Evolutionary conservation across 2,797 vertebrate species (phyloP), one percentile per base, ranked within the genome.

Genomic region (Luscinia megarhynchos): DNA sequence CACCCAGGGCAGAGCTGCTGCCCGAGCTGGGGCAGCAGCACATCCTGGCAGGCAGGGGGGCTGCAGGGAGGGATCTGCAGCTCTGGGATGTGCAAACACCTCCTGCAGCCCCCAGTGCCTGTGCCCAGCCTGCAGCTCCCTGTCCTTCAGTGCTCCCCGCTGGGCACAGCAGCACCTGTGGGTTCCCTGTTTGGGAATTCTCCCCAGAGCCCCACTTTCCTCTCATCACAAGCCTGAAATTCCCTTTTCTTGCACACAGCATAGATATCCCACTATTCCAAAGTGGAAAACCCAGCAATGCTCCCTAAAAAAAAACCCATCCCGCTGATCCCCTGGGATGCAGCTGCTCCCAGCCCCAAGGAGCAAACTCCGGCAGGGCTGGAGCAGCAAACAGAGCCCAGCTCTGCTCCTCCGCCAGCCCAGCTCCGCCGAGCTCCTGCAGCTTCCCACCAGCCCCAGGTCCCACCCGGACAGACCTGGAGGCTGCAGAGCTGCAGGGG

Each of bases 211-310:
- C 36, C 17, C 19, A 0, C 2, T 41, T 45, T 36, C 17, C 5
- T 27, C 66, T 16, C 15, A 55, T 64, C 12, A 10, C 41, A 19
- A 53, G 6, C 2, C 20, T 57, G 43, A 63, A 76, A 72, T 55
- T 22, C 21, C 11, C 6, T 66, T 22, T 24, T 29, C 32, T 57
- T 6, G 11, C 10, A 15, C 20, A 0, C 15, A 4, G 9, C 6
- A 1, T 6, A 3, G 1, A 4, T 1, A 6, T 3, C 22, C 5
- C 29, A 2, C 18, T 18, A 2, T 29, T 36, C 32, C 24, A 6
- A 41, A 53, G 63, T 0, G 16, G 46, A 55, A 95, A 81, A 20
- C 13, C 4, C 73, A 77, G 9, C 10, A 19, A 12, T 3, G 15
- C 10, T 51, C 59, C 79, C 15, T 4, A 41, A 11, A 66, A 45